A percentile compares a stretch with the other conserved stretches of the same genome.
Conservation (phyloP, 2,888 invertebrate genomes). For the Dolomedes plantarius region DNA sequence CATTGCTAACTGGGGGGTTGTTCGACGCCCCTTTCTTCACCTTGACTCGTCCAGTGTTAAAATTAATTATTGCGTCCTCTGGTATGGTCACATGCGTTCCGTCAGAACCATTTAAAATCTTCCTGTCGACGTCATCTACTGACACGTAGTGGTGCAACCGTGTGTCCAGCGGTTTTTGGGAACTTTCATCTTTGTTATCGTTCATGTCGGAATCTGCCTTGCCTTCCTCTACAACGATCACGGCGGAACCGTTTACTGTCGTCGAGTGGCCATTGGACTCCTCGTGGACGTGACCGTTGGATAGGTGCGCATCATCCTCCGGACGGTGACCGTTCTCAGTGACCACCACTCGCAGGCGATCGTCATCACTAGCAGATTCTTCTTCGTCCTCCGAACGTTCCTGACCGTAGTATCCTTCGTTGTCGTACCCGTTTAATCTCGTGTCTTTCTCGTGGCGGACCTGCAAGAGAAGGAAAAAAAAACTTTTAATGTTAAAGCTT, state of each 20-base stretch:
- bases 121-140: conserved; percentile 49
- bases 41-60: conserved; percentile 44
- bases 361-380: conserved; percentile 36
- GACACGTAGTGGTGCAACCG: conserved; percentile 57
- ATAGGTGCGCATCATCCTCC: background rate
- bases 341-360: conserved; percentile 48
- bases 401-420: conserved; percentile 48
- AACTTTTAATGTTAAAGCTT: no score
- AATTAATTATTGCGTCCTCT: conserved; percentile 56
- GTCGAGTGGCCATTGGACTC: conserved; percentile 10
- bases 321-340: conserved; percentile 47
- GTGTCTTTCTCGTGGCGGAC: conserved; percentile 60
- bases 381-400: conserved; percentile 39
- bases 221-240: conserved; percentile 21
- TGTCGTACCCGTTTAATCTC: conserved; percentile 57
- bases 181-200: background rate
- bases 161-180: conserved; percentile 47
- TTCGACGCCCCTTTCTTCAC: conserved; percentile 38
- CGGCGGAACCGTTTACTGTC: conserved; percentile 33
- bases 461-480: conserved; percentile 20
- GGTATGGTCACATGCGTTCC: conserved; percentile 43
- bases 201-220: background rate
- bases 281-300: conserved; percentile 40
- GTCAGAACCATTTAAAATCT: conserved; percentile 43
- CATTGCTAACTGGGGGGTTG: conserved; percentile 8